Percentiles rank a stretch among this genome's conserved stretches.
Evolutionary conservation across 2,888 invertebrate species (phyloP).

Genomic region (Agrotis clavis): DNA sequence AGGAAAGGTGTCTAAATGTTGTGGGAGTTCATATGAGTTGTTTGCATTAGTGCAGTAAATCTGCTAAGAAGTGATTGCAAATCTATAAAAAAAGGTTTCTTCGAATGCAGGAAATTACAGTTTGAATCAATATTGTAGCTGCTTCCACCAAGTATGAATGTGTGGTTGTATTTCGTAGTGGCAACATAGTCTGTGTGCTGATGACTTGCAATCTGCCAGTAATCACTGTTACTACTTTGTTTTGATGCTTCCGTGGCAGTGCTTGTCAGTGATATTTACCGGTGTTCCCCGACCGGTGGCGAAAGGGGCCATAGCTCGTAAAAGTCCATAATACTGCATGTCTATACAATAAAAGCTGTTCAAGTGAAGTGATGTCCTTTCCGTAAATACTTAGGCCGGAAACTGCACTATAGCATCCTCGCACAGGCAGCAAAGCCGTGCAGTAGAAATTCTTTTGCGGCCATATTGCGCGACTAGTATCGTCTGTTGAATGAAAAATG

Average conservation of each 20-base stretch:
- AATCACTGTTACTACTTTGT: slow-evolving; percentile 14
- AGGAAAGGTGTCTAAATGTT: slow-evolving; percentile 18
- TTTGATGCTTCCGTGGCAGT: slow-evolving; percentile 32
- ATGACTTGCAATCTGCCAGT: slow-evolving; percentile 9
- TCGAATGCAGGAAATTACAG: slow-evolving; percentile 11
- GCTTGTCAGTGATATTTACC: slow-evolving; percentile 2
- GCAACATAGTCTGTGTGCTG: slow-evolving; percentile 5
- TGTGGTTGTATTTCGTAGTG: neutral
- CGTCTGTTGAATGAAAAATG: too few relatives aligned
- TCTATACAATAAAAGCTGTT: slow-evolving; percentile 9
- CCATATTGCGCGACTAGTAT: too few relatives aligned
- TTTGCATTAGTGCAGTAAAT: slow-evolving; percentile 5
- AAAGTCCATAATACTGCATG: slow-evolving; percentile 13
- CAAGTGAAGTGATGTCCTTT: neutral
- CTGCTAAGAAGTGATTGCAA: neutral
- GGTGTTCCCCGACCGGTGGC: slow-evolving; percentile 20
- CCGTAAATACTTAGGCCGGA: neutral
- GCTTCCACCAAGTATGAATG: neutral
- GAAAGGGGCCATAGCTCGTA: slow-evolving; percentile 23
- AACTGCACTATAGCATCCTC: too few relatives aligned
- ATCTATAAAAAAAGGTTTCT: slow-evolving; percentile 5
- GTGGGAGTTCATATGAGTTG: slow-evolving; percentile 3
- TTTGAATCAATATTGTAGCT: slow-evolving; percentile 1
- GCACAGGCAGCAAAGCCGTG: too few relatives aligned
- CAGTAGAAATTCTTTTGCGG: too few relatives aligned